phyloP scores from a whole-genome alignment of 2,797 vertebrate species.

The Phoxinus dragarum region DNA sequence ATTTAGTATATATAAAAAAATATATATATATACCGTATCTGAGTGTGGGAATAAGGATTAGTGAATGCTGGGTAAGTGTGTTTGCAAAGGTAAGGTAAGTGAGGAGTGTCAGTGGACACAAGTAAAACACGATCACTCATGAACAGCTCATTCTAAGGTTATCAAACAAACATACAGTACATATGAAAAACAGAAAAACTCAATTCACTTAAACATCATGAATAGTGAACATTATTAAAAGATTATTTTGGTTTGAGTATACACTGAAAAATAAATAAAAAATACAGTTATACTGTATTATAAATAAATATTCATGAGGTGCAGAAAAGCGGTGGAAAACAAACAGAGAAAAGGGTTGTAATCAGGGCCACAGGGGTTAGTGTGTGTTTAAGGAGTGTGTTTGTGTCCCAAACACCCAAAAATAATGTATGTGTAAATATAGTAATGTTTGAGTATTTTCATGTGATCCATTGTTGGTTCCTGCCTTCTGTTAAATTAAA shows the following conservation, averaged over 20 bases:
- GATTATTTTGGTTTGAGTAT: slow-evolving; percentile 1
- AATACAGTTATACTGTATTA: slow-evolving; percentile 5
- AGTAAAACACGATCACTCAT: background rate
- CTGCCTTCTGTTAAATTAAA: background rate
- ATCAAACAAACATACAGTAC: background rate
- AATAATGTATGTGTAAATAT: slow-evolving; percentile 7
- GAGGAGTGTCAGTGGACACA: background rate
- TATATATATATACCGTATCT: background rate
- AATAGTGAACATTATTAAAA: slow-evolving; percentile 11
- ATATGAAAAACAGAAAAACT: background rate
- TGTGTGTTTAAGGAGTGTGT: background rate
- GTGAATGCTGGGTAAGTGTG: background rate
- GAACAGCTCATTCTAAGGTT: background rate
- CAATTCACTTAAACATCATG: slow-evolving; percentile 5
- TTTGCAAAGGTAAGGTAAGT: slow-evolving; percentile 2
- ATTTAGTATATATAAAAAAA: background rate
- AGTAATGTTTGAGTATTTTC: slow-evolving; percentile 13
- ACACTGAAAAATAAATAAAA: slow-evolving; percentile 61
- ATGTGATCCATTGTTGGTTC: background rate
- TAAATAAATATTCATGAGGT: slow-evolving; percentile 28
- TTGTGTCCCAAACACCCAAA: background rate
- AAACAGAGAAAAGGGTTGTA: background rate
- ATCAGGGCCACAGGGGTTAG: background rate
- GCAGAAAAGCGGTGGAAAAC: background rate
- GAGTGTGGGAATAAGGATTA: slow-evolving; percentile 24